Evolutionary conservation across 2,888 invertebrate species (phyloP).

Genomic region (Thecophora atra): DNA sequence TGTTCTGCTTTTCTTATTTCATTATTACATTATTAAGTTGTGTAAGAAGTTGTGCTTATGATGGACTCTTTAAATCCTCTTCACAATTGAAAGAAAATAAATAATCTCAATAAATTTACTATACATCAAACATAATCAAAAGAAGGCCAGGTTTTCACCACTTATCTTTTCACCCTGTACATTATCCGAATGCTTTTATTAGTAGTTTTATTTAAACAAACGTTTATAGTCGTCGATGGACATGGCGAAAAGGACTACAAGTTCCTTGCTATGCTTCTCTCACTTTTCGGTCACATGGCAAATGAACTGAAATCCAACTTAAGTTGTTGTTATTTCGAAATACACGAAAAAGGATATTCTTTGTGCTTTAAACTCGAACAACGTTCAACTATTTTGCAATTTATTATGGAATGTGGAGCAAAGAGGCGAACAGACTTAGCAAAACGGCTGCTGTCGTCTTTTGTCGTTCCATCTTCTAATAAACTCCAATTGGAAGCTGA

Average conservation of each 20-base stretch:
- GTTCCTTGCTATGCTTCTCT: background rate
- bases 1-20: no score
- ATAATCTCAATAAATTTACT: no score
- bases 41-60: no score
- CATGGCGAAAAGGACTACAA: background rate
- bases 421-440: no score
- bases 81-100: no score
- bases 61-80: no score
- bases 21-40: no score
- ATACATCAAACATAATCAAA: no score
- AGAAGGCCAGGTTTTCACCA: no score
- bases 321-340: background rate
- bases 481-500: conserved; percentile 7
- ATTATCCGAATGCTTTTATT: background rate
- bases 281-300: no score
- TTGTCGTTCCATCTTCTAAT: conserved; percentile 10
- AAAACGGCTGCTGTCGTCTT: no score
- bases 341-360: conserved; percentile 36
- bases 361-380: conserved; percentile 19
- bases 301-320: no score
- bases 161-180: background rate
- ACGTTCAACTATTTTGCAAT: conserved; percentile 16
- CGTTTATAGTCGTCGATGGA: background rate
- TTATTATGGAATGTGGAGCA: conserved; percentile 19
- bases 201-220: background rate